A percentile compares a stretch with the other conserved stretches of the same genome.
These are phyloP conservation scores for Ormia ochracea DNA, from an alignment of 2,888 invertebrate genomes.

Conservation along the genomic window DNA sequence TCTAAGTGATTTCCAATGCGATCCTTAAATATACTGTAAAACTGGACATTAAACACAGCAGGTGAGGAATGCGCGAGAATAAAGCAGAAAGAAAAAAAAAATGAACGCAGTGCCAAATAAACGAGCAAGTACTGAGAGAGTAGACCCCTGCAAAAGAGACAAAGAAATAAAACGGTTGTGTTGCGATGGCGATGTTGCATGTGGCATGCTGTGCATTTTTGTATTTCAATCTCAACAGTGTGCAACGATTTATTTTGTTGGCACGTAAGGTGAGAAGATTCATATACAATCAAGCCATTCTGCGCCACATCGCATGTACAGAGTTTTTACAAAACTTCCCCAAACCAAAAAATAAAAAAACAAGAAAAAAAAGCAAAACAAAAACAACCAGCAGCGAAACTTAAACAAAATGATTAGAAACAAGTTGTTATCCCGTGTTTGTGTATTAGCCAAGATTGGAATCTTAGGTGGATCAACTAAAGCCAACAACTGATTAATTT, in stretches of 20 bases:
- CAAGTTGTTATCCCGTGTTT: constrained; percentile 59
- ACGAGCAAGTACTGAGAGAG: neutral
- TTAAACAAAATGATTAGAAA: constrained; percentile 57
- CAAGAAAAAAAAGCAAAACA: neutral
- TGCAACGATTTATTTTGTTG: constrained; percentile 69
- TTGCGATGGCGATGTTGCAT: constrained; percentile 55
- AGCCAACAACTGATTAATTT: constrained; percentile 57
- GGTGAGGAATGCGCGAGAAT: constrained; percentile 66
- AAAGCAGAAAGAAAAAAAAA: neutral
- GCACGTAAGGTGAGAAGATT: constrained; percentile 75
- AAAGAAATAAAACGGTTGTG: constrained; percentile 21
- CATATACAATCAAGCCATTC: constrained; percentile 53
- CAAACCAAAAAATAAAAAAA: too few species aligned
- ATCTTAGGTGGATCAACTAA: constrained; percentile 54
- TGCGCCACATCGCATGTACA: constrained; percentile 22
- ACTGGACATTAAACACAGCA: constrained; percentile 74
- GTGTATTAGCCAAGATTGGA: constrained; percentile 49
- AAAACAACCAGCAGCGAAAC: neutral
- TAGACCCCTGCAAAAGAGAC: neutral
- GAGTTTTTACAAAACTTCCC: neutral
- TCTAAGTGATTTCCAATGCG: constrained; percentile 78
- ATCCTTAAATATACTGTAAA: constrained; percentile 70
- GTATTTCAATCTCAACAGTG: constrained; percentile 58
- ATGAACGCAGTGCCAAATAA: neutral
- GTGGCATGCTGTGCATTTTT: constrained; percentile 61